Evolutionary conservation across 2,888 invertebrate species (phyloP).

Genomic region (Odontocolon sp.): DNA sequence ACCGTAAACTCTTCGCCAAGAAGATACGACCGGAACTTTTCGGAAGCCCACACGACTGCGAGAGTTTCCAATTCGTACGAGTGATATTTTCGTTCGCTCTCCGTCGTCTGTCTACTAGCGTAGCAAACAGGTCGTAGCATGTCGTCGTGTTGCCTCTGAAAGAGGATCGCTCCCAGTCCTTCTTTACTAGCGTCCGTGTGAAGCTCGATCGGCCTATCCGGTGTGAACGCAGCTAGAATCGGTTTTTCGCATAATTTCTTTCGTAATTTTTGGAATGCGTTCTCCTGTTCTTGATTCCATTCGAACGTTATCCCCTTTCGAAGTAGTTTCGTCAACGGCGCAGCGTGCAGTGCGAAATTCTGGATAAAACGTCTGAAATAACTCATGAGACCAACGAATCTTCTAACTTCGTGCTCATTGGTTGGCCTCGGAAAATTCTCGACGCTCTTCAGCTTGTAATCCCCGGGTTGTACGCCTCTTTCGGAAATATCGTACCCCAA

Average conservation of each 20-base stretch:
- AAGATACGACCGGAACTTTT: constrained; percentile 73
- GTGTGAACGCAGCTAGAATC: constrained; percentile 57
- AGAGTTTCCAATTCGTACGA: constrained; percentile 75
- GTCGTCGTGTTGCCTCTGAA: constrained; percentile 65
- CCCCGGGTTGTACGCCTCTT: constrained; percentile 4
- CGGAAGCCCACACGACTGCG: constrained; percentile 71
- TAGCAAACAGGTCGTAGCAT: constrained; percentile 68
- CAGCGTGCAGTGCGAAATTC: constrained; percentile 2
- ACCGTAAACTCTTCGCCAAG: constrained; percentile 68
- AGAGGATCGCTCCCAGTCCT: constrained; percentile 67
- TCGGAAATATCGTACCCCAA: constrained; percentile 18
- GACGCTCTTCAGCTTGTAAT: constrained; percentile 4
- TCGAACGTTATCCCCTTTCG: constrained; percentile 3
- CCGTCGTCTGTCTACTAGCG: constrained; percentile 70
- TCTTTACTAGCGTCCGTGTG: constrained; percentile 67
- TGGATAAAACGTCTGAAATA: constrained; percentile 19
- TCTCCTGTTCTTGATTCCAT: background rate
- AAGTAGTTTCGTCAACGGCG: constrained; percentile 18
- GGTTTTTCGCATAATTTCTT: background rate
- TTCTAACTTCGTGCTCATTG: constrained; percentile 4
- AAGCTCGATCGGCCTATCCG: constrained; percentile 63
- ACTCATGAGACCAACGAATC: constrained; percentile 14
- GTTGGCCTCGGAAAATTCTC: background rate
- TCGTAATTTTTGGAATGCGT: background rate
- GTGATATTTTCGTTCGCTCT: constrained; percentile 71